These are phyloP conservation scores for Sitta europaea DNA, from an alignment of 2,113 vertebrate species.

Conservation along the genomic window DNA sequence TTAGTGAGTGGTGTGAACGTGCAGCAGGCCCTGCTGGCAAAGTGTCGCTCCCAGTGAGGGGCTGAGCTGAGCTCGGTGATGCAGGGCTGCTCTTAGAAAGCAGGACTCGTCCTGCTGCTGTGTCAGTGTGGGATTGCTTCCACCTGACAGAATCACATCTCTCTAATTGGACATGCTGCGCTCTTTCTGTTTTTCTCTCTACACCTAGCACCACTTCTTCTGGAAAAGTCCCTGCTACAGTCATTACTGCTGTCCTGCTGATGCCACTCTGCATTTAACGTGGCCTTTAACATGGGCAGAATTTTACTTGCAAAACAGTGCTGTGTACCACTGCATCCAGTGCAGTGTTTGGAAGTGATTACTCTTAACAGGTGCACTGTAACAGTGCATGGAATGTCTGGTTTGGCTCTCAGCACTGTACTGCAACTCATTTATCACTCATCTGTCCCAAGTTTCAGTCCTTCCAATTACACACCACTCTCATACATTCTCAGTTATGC, in stretches of 20 bases:
- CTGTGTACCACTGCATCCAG: background rate
- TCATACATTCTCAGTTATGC: background rate
- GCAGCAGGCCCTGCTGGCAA: background rate
- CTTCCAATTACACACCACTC: background rate
- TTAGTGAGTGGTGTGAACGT: background rate
- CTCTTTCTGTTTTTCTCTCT: background rate
- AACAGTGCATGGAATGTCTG: background rate
- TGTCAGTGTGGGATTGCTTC: background rate
- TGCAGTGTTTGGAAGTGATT: background rate
- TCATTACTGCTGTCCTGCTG: background rate
- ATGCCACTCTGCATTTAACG: background rate
- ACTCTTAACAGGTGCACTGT: background rate
- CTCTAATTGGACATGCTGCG: background rate
- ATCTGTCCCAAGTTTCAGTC: background rate
- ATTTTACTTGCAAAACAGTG: background rate
- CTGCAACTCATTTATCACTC: background rate
- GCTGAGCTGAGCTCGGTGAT: background rate
- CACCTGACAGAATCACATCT: background rate
- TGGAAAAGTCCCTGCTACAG: background rate
- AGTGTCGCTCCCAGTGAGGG: fast-evolving
- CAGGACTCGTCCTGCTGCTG: background rate
- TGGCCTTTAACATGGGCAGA: background rate
- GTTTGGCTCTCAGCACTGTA: background rate
- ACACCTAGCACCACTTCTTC: background rate
- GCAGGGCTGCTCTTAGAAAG: background rate